phyloP scores from a whole-genome alignment of 1,140 invertebrate species.

The Anthonomus grandis region DNA sequence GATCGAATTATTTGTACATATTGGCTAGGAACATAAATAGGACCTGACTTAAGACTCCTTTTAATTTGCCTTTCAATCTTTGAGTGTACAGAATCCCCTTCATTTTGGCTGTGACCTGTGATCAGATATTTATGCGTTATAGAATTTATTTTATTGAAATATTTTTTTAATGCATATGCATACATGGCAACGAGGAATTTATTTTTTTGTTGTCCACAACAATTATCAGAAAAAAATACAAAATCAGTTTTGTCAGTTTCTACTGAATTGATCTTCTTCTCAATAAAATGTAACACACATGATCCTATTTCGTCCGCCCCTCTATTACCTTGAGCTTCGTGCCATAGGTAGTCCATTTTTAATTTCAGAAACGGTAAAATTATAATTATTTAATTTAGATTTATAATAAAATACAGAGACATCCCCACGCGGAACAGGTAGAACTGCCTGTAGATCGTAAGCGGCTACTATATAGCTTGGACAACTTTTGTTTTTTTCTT shows the following conservation, averaged over 20 bases:
- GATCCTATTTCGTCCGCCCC: slow-evolving; percentile 48
- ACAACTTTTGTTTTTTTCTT: slow-evolving; percentile 32
- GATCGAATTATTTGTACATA: slow-evolving; percentile 32
- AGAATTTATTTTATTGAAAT: slow-evolving; percentile 34
- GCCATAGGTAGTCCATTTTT: slow-evolving; percentile 47
- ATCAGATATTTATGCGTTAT: slow-evolving; percentile 48
- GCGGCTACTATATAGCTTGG: slow-evolving; percentile 32
- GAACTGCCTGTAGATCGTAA: slow-evolving; percentile 46
- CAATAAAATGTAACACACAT: slow-evolving; percentile 14
- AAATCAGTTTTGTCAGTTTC: slow-evolving; percentile 26
- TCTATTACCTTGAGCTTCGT: slow-evolving; percentile 47
- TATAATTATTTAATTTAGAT: slow-evolving; percentile 48
- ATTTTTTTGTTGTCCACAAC: slow-evolving; percentile 49
- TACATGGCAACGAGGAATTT: slow-evolving; percentile 43
- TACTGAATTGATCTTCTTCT: slow-evolving; percentile 28
- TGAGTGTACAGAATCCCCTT: slow-evolving; percentile 45
- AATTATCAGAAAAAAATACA: slow-evolving; percentile 44
- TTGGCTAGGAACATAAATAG: no score
- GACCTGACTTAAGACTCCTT: slow-evolving; percentile 34
- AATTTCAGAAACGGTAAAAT: slow-evolving; percentile 48
- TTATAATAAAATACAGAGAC: slow-evolving; percentile 47
- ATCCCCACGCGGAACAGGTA: slow-evolving; percentile 39
- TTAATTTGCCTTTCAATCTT: slow-evolving; percentile 45
- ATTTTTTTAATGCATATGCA: slow-evolving; percentile 37
- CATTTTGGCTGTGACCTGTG: slow-evolving; percentile 48